A percentile compares a stretch with the other conserved stretches of the same genome.
phyloP scores from a whole-genome alignment of 37 sponge, comb jelly and placozoan genomes.

The Theonella swinhoei region DNA sequence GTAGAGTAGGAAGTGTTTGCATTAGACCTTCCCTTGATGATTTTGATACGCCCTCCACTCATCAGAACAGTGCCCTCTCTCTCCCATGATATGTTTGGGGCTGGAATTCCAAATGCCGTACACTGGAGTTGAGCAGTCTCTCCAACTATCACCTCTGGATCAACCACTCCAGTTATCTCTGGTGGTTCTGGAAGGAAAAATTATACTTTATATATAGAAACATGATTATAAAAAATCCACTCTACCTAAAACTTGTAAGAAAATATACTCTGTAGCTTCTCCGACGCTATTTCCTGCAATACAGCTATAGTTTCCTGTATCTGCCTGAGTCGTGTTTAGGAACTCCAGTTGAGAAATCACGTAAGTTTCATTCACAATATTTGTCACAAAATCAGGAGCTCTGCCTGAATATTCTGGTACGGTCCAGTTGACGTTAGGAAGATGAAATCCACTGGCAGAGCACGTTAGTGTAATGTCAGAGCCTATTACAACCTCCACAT shows the following conservation, averaged over 20 bases:
- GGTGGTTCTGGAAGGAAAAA: not conserved
- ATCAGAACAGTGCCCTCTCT: not conserved
- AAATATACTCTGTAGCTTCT: not conserved
- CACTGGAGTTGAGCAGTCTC: not conserved
- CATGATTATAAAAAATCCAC: too few species aligned
- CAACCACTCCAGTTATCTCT: not conserved
- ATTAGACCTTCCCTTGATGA: too few species aligned
- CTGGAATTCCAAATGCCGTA: not conserved
- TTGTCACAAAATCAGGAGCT: too few species aligned
- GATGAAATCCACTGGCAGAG: not conserved
- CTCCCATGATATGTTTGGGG: not conserved
- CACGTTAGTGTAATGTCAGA: not conserved
- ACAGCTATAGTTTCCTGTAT: not conserved
- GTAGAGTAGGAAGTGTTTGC: too few species aligned
- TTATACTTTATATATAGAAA: too few species aligned
- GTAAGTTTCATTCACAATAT: not conserved
- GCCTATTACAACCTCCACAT: not conserved
- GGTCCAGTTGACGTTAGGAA: not conserved
- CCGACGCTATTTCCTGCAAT: not conserved
- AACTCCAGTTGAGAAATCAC: too few species aligned
- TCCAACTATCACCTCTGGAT: not conserved
- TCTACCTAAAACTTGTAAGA: not conserved
- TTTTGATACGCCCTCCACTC: too few species aligned
- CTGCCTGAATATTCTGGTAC: too few species aligned
- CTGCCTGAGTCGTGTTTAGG: not conserved